Evolutionary conservation across 2,888 invertebrate species (phyloP), one percentile per base, ranked within the genome.

Genomic region (Parnassius apollo): DNA sequence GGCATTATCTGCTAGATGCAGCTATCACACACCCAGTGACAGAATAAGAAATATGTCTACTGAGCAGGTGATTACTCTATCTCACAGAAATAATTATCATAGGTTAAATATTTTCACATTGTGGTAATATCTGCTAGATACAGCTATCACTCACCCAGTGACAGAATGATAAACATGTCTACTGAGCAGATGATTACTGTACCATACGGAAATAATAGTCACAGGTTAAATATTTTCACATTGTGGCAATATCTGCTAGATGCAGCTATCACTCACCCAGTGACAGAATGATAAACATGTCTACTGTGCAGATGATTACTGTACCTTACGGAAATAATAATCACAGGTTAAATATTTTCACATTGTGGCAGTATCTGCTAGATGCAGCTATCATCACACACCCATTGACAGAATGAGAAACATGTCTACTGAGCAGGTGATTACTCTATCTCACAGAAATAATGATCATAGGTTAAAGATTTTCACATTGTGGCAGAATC

Each of bases 401-500:
- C 49, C 58, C 70, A 58, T 50, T 59, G 59, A 59, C 51, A 59
- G 54, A 54, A 13, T 57, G n/a, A 2, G 8, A 45, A 42, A 61
- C 49, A 22, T 53, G 46, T 44, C 44, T 54, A 25, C 22, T 42
- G 44, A 44, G 61, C 11, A 12, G 12, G 46, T 44, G 11, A 46
- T 46, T 46, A 10, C 46, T 46, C 1, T 3, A 10, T 2, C 22
- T 22, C 2, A 22, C 22, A 22, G 22, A 22, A 22, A 22, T 1
- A 22, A 22, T 22, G 22, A 22, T 22, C 2, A 2, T 22, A 22
- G 2, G 2, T 2, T 22, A 10, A 46, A 46, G 2, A 46, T 10
- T 46, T 46, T 1, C 9, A 8, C 71, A 72, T 70, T 72, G 71
- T 76, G 74, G 73, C 68, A 70, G 61, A 71, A 60, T 46, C 52